Evolutionary conservation across 2,888 invertebrate species (phyloP).

Genomic region (Homarus gammarus): DNA sequence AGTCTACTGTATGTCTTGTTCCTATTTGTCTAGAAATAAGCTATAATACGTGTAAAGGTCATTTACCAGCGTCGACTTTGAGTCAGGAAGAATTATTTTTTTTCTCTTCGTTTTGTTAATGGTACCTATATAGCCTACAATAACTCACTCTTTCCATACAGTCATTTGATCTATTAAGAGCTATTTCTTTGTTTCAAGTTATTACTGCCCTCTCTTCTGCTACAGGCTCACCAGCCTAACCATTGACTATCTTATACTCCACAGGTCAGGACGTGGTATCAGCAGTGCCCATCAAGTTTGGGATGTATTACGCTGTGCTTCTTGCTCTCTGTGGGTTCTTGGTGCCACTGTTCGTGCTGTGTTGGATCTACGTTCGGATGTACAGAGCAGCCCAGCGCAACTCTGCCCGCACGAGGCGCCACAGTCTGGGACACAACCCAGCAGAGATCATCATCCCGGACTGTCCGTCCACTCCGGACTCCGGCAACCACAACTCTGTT

Average conservation of each 20-base stretch:
- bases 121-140: too few relatives aligned
- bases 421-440: constrained; percentile 79
- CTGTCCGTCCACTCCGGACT: constrained; percentile 63
- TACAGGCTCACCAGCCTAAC: too few relatives aligned
- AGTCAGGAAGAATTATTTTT: too few relatives aligned
- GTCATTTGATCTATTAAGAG: too few relatives aligned
- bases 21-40: too few relatives aligned
- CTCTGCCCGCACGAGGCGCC: constrained; percentile 81
- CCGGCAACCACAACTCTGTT: constrained; percentile 64
- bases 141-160: too few relatives aligned
- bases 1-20: too few relatives aligned
- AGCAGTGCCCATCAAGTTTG: constrained; percentile 51
- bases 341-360: constrained; percentile 80
- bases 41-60: too few relatives aligned
- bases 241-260: not conserved
- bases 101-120: too few relatives aligned
- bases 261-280: constrained; percentile 49
- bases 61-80: too few relatives aligned
- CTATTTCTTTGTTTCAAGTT: too few relatives aligned
- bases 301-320: constrained; percentile 78
- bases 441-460: constrained; percentile 72
- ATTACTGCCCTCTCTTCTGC: too few relatives aligned
- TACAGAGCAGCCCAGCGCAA: constrained; percentile 81
- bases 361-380: constrained; percentile 81
- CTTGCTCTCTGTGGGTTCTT: constrained; percentile 80